Conservation (phyloP, 2,113 vertebrate genomes). For the Furnarius figulus region DNA sequence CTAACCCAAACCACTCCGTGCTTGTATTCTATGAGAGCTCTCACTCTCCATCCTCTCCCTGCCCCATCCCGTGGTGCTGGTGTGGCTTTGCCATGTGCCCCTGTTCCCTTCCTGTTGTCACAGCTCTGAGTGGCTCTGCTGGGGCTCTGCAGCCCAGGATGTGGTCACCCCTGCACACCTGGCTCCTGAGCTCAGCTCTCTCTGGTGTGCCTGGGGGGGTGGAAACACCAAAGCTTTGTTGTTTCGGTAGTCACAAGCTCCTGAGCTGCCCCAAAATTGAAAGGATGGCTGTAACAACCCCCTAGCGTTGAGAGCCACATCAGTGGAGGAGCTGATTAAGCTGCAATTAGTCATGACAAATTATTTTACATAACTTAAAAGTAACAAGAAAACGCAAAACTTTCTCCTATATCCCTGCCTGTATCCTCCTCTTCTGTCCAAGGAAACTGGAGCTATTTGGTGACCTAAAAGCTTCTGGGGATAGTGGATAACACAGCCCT, state of each 20-base stretch:
- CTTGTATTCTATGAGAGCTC: neutral
- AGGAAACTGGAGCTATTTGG: neutral
- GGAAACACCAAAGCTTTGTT: neutral
- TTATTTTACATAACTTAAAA: neutral
- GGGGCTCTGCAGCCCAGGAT: neutral
- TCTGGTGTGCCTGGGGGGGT: neutral
- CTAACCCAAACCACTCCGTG: neutral
- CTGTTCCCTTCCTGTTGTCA: neutral
- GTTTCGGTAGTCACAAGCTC: neutral
- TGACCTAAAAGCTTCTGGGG: neutral
- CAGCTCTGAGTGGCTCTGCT: neutral
- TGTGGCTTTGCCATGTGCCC: fast-evolving
- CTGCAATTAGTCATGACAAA: neutral
- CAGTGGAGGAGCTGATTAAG: neutral
- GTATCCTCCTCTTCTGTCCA: neutral
- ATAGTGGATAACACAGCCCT: neutral
- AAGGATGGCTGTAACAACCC: neutral
- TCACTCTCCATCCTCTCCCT: neutral
- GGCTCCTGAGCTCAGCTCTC: neutral
- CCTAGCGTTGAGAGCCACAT: fast-evolving
- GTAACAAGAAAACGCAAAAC: neutral
- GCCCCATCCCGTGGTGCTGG: fast-evolving
- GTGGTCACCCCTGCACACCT: neutral
- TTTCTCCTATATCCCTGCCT: neutral
- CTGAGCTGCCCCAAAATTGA: neutral